A percentile compares a stretch with the other conserved stretches of the same genome.
phyloP scores from a whole-genome alignment of 2,113 vertebrate genomes.

The Podarcis cretensis region DNA sequence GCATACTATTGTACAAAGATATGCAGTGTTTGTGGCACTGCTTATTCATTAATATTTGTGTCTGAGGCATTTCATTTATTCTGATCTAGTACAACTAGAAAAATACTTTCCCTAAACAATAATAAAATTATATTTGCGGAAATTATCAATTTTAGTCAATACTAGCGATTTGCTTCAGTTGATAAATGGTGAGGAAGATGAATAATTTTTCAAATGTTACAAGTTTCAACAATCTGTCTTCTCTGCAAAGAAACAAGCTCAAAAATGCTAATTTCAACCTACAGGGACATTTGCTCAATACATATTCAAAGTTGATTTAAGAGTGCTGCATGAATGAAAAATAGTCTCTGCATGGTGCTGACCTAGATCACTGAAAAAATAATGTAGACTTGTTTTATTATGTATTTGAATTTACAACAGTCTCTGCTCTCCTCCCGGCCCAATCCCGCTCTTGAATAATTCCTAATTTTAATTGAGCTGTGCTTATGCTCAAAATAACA shows the following conservation, averaged over 20 bases:
- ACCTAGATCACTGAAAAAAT: slow-evolving; percentile 9
- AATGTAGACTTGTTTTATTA: not conserved
- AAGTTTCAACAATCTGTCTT: slow-evolving; percentile 15
- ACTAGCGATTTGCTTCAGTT: slow-evolving; percentile 4
- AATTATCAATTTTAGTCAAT: slow-evolving; percentile 25
- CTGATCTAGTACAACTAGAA: not conserved
- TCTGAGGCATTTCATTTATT: not conserved
- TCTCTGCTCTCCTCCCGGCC: not conserved
- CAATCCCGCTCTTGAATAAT: not conserved
- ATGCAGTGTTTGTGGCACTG: not conserved
- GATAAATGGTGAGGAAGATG: not conserved
- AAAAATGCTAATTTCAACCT: slow-evolving; percentile 20
- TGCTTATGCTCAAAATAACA: not conserved
- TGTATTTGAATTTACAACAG: not conserved
- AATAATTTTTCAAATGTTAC: slow-evolving; percentile 15
- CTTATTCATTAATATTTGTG: slow-evolving; percentile 18
- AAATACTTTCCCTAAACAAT: slow-evolving; percentile 6
- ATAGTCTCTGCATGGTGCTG: not conserved
- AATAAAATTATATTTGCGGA: not conserved
- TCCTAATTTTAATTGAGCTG: not conserved
- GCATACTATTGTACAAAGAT: not conserved
- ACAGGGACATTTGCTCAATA: slow-evolving; percentile 9
- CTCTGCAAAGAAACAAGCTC: not conserved
- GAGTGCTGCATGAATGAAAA: slow-evolving; percentile 11
- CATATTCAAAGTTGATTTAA: slow-evolving; percentile 4